Conservation (phyloP, 2,797 vertebrate species). For the Brachymystax lenok region DNA sequence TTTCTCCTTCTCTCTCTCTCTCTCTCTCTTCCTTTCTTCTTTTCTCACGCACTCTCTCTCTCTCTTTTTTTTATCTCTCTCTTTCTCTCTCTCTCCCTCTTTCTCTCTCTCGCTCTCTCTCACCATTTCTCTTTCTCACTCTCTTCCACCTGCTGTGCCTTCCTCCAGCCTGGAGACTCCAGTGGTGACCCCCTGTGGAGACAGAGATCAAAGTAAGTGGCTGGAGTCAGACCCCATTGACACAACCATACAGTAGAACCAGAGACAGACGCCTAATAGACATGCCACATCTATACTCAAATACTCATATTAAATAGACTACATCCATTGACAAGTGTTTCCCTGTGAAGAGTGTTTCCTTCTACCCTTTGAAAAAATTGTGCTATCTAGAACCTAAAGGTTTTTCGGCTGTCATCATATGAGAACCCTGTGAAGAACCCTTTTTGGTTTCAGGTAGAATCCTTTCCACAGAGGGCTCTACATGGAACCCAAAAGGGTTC, state of each 20-base stretch:
- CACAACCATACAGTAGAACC: background rate
- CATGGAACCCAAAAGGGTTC: no score
- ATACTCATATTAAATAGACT: background rate
- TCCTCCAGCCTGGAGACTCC: constrained; percentile 63
- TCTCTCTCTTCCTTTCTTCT: background rate
- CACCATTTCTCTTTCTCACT: constrained; percentile 26
- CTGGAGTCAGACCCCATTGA: constrained; percentile 16
- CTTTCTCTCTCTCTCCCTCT: background rate
- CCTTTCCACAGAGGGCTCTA: no score
- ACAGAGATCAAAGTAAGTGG: constrained; percentile 68
- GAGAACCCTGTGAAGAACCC: no score
- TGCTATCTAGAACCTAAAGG: no score
- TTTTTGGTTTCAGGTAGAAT: no score
- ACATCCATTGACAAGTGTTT: background rate
- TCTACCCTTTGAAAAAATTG: no score
- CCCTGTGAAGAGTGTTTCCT: background rate
- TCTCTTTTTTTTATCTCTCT: background rate
- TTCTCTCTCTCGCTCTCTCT: constrained; percentile 15
- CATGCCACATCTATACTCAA: background rate
- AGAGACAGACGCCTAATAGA: background rate
- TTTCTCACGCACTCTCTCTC: constrained; percentile 13
- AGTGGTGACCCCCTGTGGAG: constrained; percentile 67
- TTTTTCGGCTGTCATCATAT: no score
- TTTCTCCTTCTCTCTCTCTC: background rate
- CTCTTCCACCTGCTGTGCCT: constrained; percentile 32